Evolutionary conservation across 2,797 vertebrate genomes (phyloP).

Genomic region (Anguilla marmorata): DNA sequence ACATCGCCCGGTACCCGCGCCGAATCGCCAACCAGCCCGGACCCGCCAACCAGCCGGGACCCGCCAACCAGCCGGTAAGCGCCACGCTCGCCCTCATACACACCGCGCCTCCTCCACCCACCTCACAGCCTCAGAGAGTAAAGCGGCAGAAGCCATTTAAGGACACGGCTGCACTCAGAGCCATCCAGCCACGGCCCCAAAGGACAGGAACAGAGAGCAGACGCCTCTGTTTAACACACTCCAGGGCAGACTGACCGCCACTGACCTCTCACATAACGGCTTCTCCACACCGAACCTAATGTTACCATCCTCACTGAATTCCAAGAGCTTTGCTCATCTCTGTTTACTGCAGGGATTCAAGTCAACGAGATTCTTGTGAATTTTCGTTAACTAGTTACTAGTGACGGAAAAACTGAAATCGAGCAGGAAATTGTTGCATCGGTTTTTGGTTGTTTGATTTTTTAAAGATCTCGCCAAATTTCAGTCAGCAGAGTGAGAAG

Average conservation of each 20-base stretch:
- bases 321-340: neutral
- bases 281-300: neutral
- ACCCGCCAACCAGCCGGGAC: conserved; percentile 52
- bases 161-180: neutral
- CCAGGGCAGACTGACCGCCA: neutral
- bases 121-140: neutral
- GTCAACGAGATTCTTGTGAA: neutral
- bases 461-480: neutral
- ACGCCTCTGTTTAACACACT: neutral
- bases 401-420: neutral
- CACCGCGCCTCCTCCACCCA: neutral
- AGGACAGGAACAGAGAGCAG: neutral
- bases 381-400: neutral
- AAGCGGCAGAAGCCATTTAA: neutral
- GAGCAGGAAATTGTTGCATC: neutral
- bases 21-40: conserved; percentile 53
- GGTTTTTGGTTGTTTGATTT: neutral
- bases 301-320: neutral
- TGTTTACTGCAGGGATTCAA: neutral
- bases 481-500: neutral
- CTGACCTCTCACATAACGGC: neutral
- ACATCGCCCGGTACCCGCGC: conserved; percentile 64
- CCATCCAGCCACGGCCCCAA: neutral
- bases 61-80: conserved; percentile 52
- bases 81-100: neutral